Evolutionary conservation across 2,113 vertebrate species (phyloP).

Genomic region (Galeopterus variegatus): DNA sequence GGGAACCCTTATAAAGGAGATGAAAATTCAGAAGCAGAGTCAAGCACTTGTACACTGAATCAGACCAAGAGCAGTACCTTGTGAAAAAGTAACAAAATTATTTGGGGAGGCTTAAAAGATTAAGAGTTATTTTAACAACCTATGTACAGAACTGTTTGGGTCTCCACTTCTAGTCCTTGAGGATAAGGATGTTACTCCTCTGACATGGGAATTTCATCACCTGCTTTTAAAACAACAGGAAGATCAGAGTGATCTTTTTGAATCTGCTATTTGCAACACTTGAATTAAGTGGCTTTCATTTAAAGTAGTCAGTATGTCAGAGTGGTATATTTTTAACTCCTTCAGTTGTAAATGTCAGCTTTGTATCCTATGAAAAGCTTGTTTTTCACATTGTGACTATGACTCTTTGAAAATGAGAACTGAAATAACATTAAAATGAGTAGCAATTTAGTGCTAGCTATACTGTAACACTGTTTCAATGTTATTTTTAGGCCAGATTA

Average conservation of each 20-base stretch:
- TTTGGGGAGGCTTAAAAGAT: background rate
- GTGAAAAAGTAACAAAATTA: background rate
- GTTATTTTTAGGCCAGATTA: background rate
- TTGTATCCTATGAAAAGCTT: background rate
- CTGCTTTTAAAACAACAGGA: background rate
- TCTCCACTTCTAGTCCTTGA: background rate
- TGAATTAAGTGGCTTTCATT: background rate
- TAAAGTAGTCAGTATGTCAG: background rate
- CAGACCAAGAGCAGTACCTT: background rate
- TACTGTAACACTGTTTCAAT: background rate
- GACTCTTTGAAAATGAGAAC: constrained; percentile 34
- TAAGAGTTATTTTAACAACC: background rate
- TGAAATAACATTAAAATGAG: constrained; percentile 26
- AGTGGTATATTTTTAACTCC: background rate
- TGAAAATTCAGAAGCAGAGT: background rate
- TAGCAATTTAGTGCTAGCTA: background rate
- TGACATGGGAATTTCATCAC: background rate
- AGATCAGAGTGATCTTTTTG: background rate
- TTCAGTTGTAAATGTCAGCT: background rate
- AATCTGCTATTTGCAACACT: background rate
- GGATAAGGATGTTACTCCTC: background rate
- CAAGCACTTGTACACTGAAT: background rate
- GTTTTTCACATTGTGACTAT: background rate
- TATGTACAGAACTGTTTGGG: background rate
- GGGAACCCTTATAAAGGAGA: background rate